Evolutionary conservation across 2,113 vertebrate genomes (phyloP).

Genomic region (Toxotes chatareus): DNA sequence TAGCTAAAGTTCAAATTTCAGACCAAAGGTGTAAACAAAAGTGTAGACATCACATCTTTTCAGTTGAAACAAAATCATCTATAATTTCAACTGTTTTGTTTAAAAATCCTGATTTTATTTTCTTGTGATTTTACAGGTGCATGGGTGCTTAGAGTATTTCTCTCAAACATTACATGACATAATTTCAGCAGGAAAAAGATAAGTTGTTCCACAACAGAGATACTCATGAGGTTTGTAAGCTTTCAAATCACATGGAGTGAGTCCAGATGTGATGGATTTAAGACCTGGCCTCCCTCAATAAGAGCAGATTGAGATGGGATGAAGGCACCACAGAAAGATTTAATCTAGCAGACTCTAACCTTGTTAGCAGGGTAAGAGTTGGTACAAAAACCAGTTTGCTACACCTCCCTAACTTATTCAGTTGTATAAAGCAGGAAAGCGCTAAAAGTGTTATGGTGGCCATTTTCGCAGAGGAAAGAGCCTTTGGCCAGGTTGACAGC

Average conservation of each 20-base stretch:
- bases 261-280: not conserved
- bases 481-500: constrained; percentile 51
- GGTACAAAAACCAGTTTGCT: not conserved
- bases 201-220: constrained; percentile 11
- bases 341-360: constrained; percentile 18
- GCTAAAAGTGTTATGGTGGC: constrained; percentile 82
- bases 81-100: constrained; percentile 1
- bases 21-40: not conserved
- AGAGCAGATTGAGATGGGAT: not conserved
- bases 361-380: not conserved
- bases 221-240: not conserved
- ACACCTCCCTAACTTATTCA: constrained; percentile 28
- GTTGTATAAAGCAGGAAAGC: constrained; percentile 80
- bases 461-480: constrained; percentile 76
- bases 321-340: not conserved
- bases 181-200: constrained; percentile 3
- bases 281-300: not conserved
- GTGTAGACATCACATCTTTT: not conserved
- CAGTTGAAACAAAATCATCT: constrained; percentile 4
- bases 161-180: constrained; percentile 5
- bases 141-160: not conserved
- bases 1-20: not conserved
- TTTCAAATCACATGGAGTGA: constrained; percentile 5
- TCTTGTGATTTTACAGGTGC: constrained; percentile 10
- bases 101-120: constrained; percentile 8